Base-by-base conservation (phyloP, 2,888 invertebrate species). In the Gerris lacustris region DNA sequence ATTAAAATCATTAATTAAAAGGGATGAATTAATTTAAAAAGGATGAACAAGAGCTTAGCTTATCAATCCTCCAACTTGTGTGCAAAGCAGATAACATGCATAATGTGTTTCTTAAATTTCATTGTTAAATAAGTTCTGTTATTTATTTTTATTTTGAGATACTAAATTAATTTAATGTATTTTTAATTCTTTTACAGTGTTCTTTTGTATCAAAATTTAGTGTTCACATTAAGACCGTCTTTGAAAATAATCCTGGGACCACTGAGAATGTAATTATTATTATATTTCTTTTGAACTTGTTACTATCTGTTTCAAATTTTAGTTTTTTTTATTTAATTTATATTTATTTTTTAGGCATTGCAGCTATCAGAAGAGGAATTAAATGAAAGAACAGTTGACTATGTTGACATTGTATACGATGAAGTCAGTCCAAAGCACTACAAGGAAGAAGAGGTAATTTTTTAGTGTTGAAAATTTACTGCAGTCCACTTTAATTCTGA, bases 401-500 rank as follows among this genome's bases (percentile, higher is more conserved):
- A 86, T 77, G 79, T 95, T 67, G 95, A 95, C 77, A 94, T 96
- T 77, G 94, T 91, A 0, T 92, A 89, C 78, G 94, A 96, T 81
- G 91, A 92, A 77, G 83, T 94, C 64, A 88, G 87, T 75, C 86
- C 89, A 0, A 92, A 92, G 78, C 91, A 94, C 79, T 95, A 95
- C 79, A 95, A 94, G 79, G 90, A 89, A 77, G 88, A 90, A 70
- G 95, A 95, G 80, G 84, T 83, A 76, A 74, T 75, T 69, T n/a
- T n/a, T n/a, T n/a, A n/a, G n/a, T n/a, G n/a, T n/a, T n/a, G n/a
- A n/a, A n/a, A n/a, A n/a, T n/a, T n/a, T n/a, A n/a, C n/a, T n/a
- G n/a, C n/a, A n/a, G n/a, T n/a, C n/a, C n/a, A n/a, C 31, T 31
- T 31, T 1, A 31, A 31, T 31, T 31, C 31, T 31, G 4, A 31